These are phyloP conservation scores for Archegozetes longisetosus DNA, from an alignment of 1,140 invertebrate species.

Conservation along the genomic window DNA sequence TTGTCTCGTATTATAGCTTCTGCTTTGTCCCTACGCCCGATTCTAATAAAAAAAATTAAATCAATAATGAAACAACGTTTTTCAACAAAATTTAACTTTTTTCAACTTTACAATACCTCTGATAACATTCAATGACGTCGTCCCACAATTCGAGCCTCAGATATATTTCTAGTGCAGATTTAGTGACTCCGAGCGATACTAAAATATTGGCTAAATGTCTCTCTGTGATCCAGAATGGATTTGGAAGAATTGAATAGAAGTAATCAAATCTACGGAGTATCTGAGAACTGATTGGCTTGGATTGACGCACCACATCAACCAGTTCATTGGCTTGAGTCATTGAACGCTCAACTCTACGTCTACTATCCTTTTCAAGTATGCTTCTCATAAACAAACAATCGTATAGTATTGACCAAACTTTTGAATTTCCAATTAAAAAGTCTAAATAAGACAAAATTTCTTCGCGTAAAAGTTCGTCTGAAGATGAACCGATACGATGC, in stretches of 20 bases:
- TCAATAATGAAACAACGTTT: constrained; percentile 15
- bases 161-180: constrained; percentile 70
- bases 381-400: constrained; percentile 52
- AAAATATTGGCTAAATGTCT: constrained; percentile 58
- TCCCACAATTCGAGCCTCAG: constrained; percentile 71
- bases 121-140: constrained; percentile 78
- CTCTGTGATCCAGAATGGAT: constrained; percentile 54
- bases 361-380: constrained; percentile 51
- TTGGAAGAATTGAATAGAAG: constrained; percentile 36
- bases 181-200: constrained; percentile 58
- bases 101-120: constrained; percentile 23
- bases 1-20: constrained; percentile 70
- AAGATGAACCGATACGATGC: constrained; percentile 51
- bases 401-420: constrained; percentile 45
- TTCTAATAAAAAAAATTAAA: constrained; percentile 19
- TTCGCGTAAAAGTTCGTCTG: constrained; percentile 56
- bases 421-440: constrained; percentile 29
- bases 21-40: constrained; percentile 40
- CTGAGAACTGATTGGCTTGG: constrained; percentile 23
- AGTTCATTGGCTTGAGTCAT: constrained; percentile 66
- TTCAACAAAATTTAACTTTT: constrained; percentile 7
- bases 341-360: constrained; percentile 63
- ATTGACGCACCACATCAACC: constrained; percentile 36
- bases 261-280: constrained; percentile 33
- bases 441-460: constrained; percentile 52